Base-by-base conservation (phyloP, 1,140 invertebrate genomes). In the Halictus rubicundus region DNA sequence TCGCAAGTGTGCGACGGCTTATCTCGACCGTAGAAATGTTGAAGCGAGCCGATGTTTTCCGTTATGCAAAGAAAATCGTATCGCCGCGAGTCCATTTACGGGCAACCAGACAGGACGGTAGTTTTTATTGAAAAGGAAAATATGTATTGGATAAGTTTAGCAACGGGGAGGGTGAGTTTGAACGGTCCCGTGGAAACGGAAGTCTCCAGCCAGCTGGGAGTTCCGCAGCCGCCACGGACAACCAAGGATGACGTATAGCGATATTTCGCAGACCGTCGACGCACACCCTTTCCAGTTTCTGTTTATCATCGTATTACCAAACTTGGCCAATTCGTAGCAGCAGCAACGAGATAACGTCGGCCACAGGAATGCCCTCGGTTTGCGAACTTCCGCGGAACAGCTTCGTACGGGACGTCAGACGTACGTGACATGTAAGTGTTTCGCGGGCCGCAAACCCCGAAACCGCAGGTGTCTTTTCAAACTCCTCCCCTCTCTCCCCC, bases 251-350 rank as follows among this genome's bases (percentile, higher is more conserved):
- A 79, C 49, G 77, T 79, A 66, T 79, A 73, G 69, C 60, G 37
- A 79, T 79, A 79, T 73, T 79, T 79, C 46, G 77, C 69, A 59
- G 75, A 46, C 25, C 46, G 16, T 21, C 61, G n/a, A 70, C n/a
- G 57, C 37, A 27, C 68, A 70, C 57, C 54, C 61, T 64, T 72
- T 65, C 46, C 49, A 61, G 73, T 52, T 69, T 76, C 72, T 80
- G 78, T 76, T 80, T 80, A 77, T 80, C 65, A 80, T 77, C 64
- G 65, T 77, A 80, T 80, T 80, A 80, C 73, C 65, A 69, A 80
- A 80, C 78, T 80, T 80, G 57, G 65, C 78, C 78, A 80, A 80
- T 80, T 80, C 57, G 25, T 52, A 68, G 39, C 49, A 54, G 9
- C 68, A n/a, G 16, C 23, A 37, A 37, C 16, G 69, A 57, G 69